These are phyloP conservation scores for Benthosema pterotum DNA, from an alignment of 2,797 vertebrate genomes.

Conservation along the genomic window DNA sequence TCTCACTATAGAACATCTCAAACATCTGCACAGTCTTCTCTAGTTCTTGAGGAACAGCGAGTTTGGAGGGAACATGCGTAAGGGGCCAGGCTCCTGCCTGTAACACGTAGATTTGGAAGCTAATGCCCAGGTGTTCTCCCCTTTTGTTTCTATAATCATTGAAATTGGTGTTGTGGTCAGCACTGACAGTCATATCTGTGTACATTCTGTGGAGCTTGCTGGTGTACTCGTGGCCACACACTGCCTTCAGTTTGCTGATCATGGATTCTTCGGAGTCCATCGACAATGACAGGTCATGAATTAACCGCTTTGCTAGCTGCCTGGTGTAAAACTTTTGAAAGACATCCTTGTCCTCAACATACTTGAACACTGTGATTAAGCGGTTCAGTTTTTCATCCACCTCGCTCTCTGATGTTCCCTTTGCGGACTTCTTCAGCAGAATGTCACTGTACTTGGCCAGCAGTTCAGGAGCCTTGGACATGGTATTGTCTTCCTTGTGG, in stretches of 20 bases:
- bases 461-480: slow-evolving; percentile 98
- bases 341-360: slow-evolving; percentile 99
- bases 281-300: slow-evolving; percentile 97
- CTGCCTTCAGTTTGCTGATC: slow-evolving; percentile 99
- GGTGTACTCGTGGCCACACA: slow-evolving; percentile 98
- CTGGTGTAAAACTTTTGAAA: slow-evolving; percentile 98
- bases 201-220: slow-evolving; percentile 99
- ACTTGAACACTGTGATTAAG: slow-evolving; percentile 99
- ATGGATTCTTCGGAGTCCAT: slow-evolving; percentile 99
- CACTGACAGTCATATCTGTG: slow-evolving; percentile 98
- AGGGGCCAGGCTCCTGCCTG: no score
- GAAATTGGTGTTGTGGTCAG: slow-evolving; percentile 99
- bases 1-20: slow-evolving; percentile 99
- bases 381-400: slow-evolving; percentile 98
- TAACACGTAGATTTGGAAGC: slow-evolving; percentile 99
- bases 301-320: slow-evolving; percentile 98
- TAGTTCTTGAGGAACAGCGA: slow-evolving; percentile 98
- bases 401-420: slow-evolving; percentile 99
- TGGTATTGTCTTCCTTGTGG: slow-evolving; percentile 96
- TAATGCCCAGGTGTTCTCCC: slow-evolving; percentile 93
- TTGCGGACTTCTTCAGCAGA: no score
- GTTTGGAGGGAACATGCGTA: slow-evolving; percentile 94
- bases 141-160: slow-evolving; percentile 99
- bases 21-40: slow-evolving; percentile 99
- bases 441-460: slow-evolving; percentile 99